Evolutionary conservation across 2,888 invertebrate genomes (phyloP).

Genomic region (Torymus texanus): DNA sequence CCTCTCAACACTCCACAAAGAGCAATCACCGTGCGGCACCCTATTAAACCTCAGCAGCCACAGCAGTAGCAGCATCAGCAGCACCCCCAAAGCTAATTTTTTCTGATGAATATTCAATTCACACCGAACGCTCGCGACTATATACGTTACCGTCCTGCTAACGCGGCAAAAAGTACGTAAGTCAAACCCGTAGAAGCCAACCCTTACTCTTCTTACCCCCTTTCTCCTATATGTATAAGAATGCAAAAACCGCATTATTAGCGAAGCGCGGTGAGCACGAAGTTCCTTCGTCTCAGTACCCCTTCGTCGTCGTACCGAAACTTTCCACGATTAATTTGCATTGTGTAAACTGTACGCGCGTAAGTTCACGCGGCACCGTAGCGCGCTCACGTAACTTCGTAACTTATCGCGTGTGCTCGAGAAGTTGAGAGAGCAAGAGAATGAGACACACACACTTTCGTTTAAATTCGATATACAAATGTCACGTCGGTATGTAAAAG

Average conservation of each 20-base stretch:
- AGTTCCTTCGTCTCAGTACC: no score
- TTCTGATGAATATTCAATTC: background rate
- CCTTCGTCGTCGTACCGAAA: background rate
- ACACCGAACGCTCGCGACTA: background rate
- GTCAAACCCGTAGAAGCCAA: background rate
- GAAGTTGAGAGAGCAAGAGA: background rate
- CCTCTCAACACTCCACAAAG: no score
- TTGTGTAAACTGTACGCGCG: constrained; percentile 38
- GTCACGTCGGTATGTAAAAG: background rate
- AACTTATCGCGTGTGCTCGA: constrained; percentile 24
- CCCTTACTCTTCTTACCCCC: background rate
- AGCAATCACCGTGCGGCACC: no score
- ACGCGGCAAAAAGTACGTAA: constrained; percentile 4
- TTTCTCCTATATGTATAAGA: background rate
- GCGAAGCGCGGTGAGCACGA: background rate
- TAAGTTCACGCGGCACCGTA: constrained; percentile 10
- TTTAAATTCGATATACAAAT: constrained; percentile 29
- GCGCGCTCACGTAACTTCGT: background rate
- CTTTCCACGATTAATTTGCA: constrained; percentile 50
- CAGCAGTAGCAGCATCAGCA: background rate
- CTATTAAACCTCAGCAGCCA: no score
- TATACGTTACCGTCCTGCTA: no score
- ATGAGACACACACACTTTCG: background rate
- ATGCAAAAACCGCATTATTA: constrained; percentile 40
- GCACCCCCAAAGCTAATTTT: background rate